Evolutionary conservation across 2,797 vertebrate genomes (phyloP).

Genomic region (Discoglossus pictus): DNA sequence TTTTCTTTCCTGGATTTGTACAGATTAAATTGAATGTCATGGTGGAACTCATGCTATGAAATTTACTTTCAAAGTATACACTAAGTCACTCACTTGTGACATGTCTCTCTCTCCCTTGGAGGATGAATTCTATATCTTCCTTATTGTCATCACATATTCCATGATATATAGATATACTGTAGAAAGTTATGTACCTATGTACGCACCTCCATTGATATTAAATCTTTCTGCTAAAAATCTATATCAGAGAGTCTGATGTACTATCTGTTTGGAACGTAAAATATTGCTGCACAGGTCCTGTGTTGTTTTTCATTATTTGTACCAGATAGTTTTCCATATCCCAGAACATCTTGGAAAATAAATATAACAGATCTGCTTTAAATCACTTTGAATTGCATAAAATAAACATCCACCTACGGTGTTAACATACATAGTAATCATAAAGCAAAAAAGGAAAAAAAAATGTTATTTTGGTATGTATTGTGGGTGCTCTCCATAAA

Average conservation of each 20-base stretch:
- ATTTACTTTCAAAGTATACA: constrained; percentile 27
- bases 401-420: not conserved
- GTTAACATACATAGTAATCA: not conserved
- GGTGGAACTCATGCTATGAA: constrained; percentile 10
- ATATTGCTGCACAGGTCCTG: constrained; percentile 21
- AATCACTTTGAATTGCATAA: constrained; percentile 21
- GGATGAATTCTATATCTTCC: constrained; percentile 40
- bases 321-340: constrained; percentile 19
- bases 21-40: constrained; percentile 32
- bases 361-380: constrained; percentile 40
- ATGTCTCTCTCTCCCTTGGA: constrained; percentile 25
- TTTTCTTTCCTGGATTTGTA: constrained; percentile 18
- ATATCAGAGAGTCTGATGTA: constrained; percentile 28
- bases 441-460: constrained; percentile 7
- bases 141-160: constrained; percentile 46
- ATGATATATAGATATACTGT: constrained; percentile 43
- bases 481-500: not conserved
- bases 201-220: constrained; percentile 36
- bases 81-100: constrained; percentile 47
- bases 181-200: constrained; percentile 44
- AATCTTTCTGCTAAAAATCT: constrained; percentile 45
- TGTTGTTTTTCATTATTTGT: constrained; percentile 47
- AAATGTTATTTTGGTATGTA: not conserved
- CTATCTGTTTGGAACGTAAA: constrained; percentile 35
- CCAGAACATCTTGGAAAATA: constrained; percentile 35